Percentiles rank a stretch among this genome's conserved stretches.
Evolutionary conservation across 1,140 invertebrate genomes (phyloP).

Genomic region (Arion vulgaris): DNA sequence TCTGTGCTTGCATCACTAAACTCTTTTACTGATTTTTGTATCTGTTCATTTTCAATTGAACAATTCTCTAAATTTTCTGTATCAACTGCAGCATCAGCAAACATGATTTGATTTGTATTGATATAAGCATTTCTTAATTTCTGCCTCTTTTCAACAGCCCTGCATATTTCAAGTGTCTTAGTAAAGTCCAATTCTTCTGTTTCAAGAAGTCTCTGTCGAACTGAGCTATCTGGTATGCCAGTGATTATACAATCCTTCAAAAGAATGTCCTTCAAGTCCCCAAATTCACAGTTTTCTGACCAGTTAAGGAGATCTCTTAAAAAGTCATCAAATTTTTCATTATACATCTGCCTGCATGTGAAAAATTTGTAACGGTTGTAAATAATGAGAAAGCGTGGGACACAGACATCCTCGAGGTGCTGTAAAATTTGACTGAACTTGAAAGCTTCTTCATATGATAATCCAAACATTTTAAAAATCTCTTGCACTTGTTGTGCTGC

Average conservation of each 20-base stretch:
- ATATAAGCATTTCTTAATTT: constrained; percentile 3
- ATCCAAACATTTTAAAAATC: constrained; percentile 4
- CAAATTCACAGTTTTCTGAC: constrained; percentile 36
- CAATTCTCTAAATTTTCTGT: not conserved
- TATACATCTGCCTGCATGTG: not conserved
- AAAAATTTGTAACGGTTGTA: constrained; percentile 34
- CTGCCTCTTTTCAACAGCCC: not conserved
- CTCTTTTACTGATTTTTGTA: not conserved
- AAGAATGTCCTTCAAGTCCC: constrained; percentile 33
- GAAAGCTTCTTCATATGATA: constrained; percentile 18
- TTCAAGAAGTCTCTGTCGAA: constrained; percentile 11
- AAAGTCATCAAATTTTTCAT: constrained; percentile 19
- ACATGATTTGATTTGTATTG: not conserved
- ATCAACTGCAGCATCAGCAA: not conserved
- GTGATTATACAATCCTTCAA: constrained; percentile 35
- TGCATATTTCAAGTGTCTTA: constrained; percentile 28
- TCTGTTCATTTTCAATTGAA: not conserved
- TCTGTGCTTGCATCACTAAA: not conserved
- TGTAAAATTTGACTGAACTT: constrained; percentile 20
- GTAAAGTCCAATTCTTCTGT: constrained; percentile 19
- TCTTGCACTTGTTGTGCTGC: constrained; percentile 26
- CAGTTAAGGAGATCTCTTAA: constrained; percentile 17
- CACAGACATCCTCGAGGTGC: constrained; percentile 16
- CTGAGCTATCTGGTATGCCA: constrained; percentile 16
- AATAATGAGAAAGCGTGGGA: constrained; percentile 32